phyloP scores from a whole-genome alignment of 2,113 vertebrate genomes.

The Nycticryphes semicollaris region DNA sequence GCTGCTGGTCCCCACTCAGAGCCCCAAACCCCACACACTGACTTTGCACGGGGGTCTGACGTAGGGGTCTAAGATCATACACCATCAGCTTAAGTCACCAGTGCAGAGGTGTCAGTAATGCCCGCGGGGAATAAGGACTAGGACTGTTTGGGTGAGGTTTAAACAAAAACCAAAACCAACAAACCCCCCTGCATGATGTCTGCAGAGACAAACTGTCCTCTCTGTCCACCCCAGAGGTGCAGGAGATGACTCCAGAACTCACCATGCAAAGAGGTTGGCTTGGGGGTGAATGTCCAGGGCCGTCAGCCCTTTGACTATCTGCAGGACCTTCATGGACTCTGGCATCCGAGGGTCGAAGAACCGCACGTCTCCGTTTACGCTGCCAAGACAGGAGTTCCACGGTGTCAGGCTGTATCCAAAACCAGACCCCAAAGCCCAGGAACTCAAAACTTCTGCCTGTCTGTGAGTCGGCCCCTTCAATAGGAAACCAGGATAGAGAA shows the following conservation, averaged over 20 bases:
- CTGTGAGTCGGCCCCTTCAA: accelerated
- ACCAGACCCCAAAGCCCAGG: accelerated
- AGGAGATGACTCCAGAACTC: constrained; percentile 22
- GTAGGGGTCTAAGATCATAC: accelerated
- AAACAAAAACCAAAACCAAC: neutral
- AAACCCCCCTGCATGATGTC: accelerated
- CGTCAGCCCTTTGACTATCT: constrained; percentile 94
- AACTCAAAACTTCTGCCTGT: accelerated
- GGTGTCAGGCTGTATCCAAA: neutral
- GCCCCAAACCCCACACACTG: neutral
- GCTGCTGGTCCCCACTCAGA: neutral
- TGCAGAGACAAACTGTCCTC: neutral
- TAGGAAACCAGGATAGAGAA: accelerated
- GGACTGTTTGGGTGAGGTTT: neutral
- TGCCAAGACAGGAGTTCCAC: constrained; percentile 35
- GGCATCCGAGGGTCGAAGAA: constrained; percentile 91
- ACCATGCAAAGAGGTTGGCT: constrained; percentile 96
- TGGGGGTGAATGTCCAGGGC: constrained; percentile 96
- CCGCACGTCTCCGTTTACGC: constrained; percentile 94
- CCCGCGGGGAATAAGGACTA: neutral
- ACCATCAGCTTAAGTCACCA: too few relatives aligned
- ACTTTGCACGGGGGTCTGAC: neutral
- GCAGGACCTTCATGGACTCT: constrained; percentile 90
- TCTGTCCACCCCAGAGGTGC: neutral
- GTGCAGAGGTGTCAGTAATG: neutral